Base-by-base conservation (phyloP, 2,113 vertebrate species). In the Zosterops pallidus region DNA sequence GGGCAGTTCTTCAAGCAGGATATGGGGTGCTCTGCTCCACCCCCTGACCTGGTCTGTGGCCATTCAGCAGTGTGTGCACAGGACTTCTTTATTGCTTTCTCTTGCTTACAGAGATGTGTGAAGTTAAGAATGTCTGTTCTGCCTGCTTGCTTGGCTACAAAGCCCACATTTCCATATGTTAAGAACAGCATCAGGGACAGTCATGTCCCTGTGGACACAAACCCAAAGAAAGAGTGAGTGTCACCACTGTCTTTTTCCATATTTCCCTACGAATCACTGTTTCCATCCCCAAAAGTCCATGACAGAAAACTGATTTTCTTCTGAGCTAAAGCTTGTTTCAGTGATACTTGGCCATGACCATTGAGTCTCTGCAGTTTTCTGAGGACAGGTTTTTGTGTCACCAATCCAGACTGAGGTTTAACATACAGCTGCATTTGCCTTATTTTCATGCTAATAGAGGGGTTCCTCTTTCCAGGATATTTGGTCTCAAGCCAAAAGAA, bases 401-500 rank as follows among this genome's bases (percentile, higher is more conserved):
- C 60, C 4, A 0, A 25, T 52, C 10, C 11, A 20, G 33, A n/a
- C 35, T 24, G 46, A n/a, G 15, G 12, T 86, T 94, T 67, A 78
- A 35, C 35, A 22, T 41, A 15, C 10, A 47, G 35, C 72, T 71
- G 44, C 28, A 17, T 90, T 67, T 89, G 44, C 74, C 53, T 76
- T 78, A 12, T 85, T 85, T 83, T 77, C 42, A 10, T 70, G 42
- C 57, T 81, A 47, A 64, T 41, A 81, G 49, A 78, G 35, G 62
- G 75, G 75, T 89, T 96, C 68, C 47, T 86, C 74, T 92, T 94
- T 91, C 81, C 67, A 91, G 53, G 49, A 37, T 85, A 42, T 86
- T 94, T 94, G 83, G 52, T 90, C 55, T 59, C 55, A 81, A 92
- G 46, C 92, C 92, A 94, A 62, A 72, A 80, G 41, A 71, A 85